Base-by-base conservation (phyloP, 53 echinoderm and acorn worm species). In the Holothuria scabra region DNA sequence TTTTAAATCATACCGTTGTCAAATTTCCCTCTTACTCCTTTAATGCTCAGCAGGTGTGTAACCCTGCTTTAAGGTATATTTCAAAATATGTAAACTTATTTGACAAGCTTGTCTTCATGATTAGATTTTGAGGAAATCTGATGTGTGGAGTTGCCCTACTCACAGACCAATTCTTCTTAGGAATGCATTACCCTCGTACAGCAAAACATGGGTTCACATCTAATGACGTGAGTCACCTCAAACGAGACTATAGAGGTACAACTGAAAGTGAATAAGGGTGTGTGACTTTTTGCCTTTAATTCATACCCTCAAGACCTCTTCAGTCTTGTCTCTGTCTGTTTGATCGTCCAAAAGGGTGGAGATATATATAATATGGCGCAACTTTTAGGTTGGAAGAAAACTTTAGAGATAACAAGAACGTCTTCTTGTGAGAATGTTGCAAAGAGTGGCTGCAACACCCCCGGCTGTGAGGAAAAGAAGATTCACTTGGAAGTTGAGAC, bases 401-500 rank as follows among this genome's bases (percentile, higher is more conserved):
- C 78, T 26, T 78, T 78, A 56, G 78, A 78, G 21, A 78, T 78
- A 30, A 78, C 78, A 0, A 78, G 29, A 57, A 78, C 78, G 0
- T 78, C 78, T 28, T 78, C 78, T 24, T 32, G 31, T n/a, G 26
- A 24, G 19, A 56, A 78, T 32, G 5, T 57, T 16, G 32, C 56
- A 12, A 78, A 52, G 52, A 18, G 52, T 16, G 32, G 56, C 29
- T 78, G 78, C 30, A 78, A 56, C 62, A 81, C 82, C 25, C 82
- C 82, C 2, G 82, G 65, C 12, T 81, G 82, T 23, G 65, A 61
- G 35, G 82, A 81, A 5, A 81, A 81, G 61, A 81, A 63, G 22
- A 81, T 81, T 18, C 65, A 81, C 12, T 23, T 81, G 24, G 62
- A 81, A 34, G 48, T 81, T 2, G 82, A 81, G 65, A 81, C 62